Percentiles rank a stretch among this genome's conserved stretches.
These are phyloP conservation scores for Tringa solitaria DNA, from an alignment of 2,113 vertebrate genomes.

Conservation along the genomic window DNA sequence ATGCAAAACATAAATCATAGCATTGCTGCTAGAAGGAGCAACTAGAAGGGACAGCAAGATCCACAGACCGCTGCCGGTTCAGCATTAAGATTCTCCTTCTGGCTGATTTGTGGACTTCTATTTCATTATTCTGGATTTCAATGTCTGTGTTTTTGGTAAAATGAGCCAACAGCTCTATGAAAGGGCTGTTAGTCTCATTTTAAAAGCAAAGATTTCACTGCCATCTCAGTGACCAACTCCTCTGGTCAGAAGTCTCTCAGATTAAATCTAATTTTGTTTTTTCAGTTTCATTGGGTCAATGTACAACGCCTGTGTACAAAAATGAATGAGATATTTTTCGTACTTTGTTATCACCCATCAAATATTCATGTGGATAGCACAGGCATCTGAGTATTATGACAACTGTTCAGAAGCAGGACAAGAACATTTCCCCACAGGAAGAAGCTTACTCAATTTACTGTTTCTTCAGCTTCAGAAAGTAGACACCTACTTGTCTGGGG, in stretches of 20 bases:
- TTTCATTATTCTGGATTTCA: neutral
- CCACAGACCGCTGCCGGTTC: neutral
- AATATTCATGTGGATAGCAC: neutral
- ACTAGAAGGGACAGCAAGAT: neutral
- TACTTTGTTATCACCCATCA: neutral
- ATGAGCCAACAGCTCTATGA: neutral
- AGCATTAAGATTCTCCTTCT: neutral
- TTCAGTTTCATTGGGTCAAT: neutral
- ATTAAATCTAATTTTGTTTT: neutral
- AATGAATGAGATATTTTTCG: fast-evolving
- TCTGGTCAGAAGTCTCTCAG: neutral
- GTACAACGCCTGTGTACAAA: neutral
- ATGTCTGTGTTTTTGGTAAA: neutral
- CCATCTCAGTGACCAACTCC: fast-evolving
- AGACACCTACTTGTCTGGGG: neutral
- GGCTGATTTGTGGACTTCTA: neutral
- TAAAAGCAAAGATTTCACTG: neutral
- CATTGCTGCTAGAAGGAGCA: neutral
- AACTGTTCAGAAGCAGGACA: neutral
- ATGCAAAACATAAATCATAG: neutral
- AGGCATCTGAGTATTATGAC: neutral
- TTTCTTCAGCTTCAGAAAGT: neutral
- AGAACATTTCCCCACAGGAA: neutral
- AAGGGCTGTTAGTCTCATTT: neutral
- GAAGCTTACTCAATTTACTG: neutral